These are phyloP conservation scores for Ernsta delagoae DNA, from an alignment of 2,888 invertebrate genomes.

Conservation along the genomic window DNA sequence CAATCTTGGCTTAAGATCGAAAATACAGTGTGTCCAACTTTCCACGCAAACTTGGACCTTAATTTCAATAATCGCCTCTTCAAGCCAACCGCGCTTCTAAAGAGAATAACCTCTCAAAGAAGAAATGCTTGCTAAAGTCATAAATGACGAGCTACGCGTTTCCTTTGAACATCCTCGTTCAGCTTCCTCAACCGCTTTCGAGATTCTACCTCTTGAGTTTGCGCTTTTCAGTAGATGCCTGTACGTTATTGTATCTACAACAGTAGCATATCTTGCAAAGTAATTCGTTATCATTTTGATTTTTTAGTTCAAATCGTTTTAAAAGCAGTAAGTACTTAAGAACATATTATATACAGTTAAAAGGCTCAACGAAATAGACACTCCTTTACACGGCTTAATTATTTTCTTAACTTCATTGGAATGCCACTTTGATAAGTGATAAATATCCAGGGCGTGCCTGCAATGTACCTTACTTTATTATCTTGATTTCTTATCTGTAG, in stretches of 20 bases:
- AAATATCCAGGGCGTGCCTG: slow-evolving; percentile 12
- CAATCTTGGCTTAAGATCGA: not conserved
- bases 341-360: too few relatives aligned
- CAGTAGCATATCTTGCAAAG: too few relatives aligned
- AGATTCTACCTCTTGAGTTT: slow-evolving; percentile 2
- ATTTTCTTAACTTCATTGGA: slow-evolving; percentile 12
- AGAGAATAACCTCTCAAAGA: slow-evolving; percentile 12
- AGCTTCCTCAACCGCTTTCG: slow-evolving; percentile 8
- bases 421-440: slow-evolving; percentile 26
- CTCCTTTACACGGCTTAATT: not conserved
- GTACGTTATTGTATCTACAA: too few relatives aligned
- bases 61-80: slow-evolving; percentile 19
- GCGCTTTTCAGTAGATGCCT: slow-evolving; percentile 10
- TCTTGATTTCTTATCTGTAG: slow-evolving; percentile 19
- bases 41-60: not conserved
- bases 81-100: not conserved
- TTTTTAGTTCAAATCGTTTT: too few relatives aligned
- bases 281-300: too few relatives aligned
- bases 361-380: not conserved
- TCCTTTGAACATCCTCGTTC: slow-evolving; percentile 20
- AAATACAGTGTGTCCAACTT: not conserved
- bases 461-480: not conserved
- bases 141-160: slow-evolving; percentile 4
- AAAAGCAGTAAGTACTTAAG: too few relatives aligned
- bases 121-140: not conserved